A percentile compares a stretch with the other conserved stretches of the same genome.
phyloP scores from a whole-genome alignment of 2,113 vertebrate genomes.

The Boulengeromyrus knoepffleri region DNA sequence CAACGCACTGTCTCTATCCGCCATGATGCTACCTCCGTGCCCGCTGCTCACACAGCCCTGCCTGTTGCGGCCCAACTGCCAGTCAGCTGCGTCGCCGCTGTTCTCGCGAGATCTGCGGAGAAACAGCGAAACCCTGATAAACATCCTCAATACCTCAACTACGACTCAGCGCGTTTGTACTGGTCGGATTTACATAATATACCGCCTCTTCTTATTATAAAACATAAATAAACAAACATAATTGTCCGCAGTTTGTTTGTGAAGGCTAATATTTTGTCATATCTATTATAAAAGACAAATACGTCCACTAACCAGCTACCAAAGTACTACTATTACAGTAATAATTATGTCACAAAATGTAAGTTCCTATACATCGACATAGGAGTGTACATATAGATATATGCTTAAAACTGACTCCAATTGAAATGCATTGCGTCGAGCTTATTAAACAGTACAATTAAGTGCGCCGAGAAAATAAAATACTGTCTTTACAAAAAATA shows the following conservation, averaged over 20 bases:
- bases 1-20: slow-evolving; percentile 92
- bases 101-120: slow-evolving; percentile 79
- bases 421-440: background rate
- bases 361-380: background rate
- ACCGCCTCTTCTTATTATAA: background rate
- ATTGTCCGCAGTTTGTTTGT: background rate
- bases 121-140: slow-evolving; percentile 15
- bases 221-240: background rate
- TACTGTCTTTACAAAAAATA: background rate
- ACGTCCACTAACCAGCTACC: background rate
- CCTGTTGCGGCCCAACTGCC: slow-evolving; percentile 72
- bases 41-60: slow-evolving; percentile 74
- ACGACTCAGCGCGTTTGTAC: background rate
- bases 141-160: background rate
- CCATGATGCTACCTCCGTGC: slow-evolving; percentile 84
- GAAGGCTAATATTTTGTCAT: background rate
- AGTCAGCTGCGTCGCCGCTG: slow-evolving; percentile 62
- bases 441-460: background rate
- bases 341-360: background rate
- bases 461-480: background rate
- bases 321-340: background rate
- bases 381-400: background rate
- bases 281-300: background rate
- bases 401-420: background rate
- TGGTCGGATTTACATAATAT: background rate